These are phyloP conservation scores for Chesias legatella DNA, from an alignment of 2,888 invertebrate genomes.

Conservation along the genomic window DNA sequence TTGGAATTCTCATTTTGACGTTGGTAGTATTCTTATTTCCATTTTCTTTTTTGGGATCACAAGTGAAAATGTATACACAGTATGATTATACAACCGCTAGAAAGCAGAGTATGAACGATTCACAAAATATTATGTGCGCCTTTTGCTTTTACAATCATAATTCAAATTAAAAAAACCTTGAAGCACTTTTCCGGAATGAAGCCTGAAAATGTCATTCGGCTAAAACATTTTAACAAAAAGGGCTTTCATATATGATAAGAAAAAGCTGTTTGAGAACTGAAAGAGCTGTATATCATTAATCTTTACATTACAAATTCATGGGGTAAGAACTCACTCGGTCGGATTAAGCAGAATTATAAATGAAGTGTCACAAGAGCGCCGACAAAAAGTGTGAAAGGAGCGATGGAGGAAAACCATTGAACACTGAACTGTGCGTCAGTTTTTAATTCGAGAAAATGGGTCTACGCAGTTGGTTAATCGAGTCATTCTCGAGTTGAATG, in stretches of 20 bases:
- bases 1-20: no score
- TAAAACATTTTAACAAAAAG: conserved; percentile 23
- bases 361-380: conserved; percentile 71
- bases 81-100: no score
- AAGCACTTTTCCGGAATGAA: background rate
- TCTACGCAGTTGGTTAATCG: conserved; percentile 49
- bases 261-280: conserved; percentile 46
- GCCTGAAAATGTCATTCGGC: conserved; percentile 7
- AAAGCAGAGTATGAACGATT: no score
- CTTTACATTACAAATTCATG: conserved; percentile 78
- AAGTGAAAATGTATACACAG: no score
- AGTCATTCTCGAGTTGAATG: conserved; percentile 49
- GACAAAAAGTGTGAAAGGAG: conserved; percentile 65
- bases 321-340: conserved; percentile 75
- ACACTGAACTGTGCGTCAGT: conserved; percentile 53
- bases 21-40: no score
- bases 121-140: no score
- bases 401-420: conserved; percentile 51
- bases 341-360: conserved; percentile 78
- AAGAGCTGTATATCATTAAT: conserved; percentile 69
- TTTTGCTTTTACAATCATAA: no score
- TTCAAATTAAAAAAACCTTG: no score
- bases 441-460: conserved; percentile 61
- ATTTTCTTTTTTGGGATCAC: no score
- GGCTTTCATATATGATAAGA: conserved; percentile 50